Evolutionary conservation across 2,113 vertebrate genomes (phyloP).

Genomic region (Zingel zingel): DNA sequence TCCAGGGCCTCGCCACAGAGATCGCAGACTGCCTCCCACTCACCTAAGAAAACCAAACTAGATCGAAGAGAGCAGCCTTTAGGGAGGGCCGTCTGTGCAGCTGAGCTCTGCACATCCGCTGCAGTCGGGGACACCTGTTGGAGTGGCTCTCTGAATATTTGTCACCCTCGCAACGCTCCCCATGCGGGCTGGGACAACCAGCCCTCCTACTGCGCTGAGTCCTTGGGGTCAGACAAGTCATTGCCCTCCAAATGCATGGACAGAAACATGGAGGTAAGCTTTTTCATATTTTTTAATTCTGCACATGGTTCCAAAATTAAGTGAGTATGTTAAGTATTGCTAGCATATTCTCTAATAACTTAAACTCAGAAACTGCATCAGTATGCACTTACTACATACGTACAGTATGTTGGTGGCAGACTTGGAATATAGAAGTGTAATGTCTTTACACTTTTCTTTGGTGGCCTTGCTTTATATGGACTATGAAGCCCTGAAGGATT

Average conservation of each 20-base stretch:
- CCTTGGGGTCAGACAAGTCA: conserved; percentile 61
- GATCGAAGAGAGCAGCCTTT: conserved; percentile 21
- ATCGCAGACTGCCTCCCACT: conserved; percentile 34
- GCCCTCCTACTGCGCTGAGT: conserved; percentile 54
- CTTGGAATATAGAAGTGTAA: neutral
- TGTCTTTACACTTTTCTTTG: neutral
- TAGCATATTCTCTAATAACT: neutral
- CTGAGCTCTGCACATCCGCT: conserved; percentile 50
- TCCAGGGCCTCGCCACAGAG: conserved; percentile 46
- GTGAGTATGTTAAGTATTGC: neutral
- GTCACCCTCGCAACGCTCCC: conserved; percentile 49
- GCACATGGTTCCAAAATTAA: neutral
- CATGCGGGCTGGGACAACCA: conserved; percentile 61
- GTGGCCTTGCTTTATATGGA: neutral
- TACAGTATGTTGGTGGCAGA: neutral
- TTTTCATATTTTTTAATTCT: conserved; percentile 3
- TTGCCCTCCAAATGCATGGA: conserved; percentile 70
- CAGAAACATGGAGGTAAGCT: conserved; percentile 83
- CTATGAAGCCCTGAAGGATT: neutral
- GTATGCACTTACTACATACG: neutral
- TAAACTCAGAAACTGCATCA: neutral
- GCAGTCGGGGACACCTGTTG: conserved; percentile 58
- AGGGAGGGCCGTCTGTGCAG: conserved; percentile 27
- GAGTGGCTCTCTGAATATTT: conserved; percentile 49
- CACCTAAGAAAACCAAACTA: conserved; percentile 36